phyloP scores from a whole-genome alignment of 2,113 vertebrate genomes.

The Dasyurus viverrinus region DNA sequence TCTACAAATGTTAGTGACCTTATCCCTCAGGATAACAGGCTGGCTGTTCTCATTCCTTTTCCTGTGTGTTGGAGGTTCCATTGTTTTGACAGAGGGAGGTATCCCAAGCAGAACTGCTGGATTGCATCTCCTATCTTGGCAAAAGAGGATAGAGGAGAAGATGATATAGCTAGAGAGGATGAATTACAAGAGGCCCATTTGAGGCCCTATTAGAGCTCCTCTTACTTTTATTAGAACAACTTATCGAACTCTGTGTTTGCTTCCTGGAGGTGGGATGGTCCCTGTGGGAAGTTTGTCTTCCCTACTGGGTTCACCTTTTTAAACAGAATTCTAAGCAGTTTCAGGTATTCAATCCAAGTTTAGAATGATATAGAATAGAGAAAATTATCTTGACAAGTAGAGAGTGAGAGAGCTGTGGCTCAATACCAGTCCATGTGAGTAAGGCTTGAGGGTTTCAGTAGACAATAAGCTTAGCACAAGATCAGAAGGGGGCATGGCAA shows the following conservation, averaged over 20 bases:
- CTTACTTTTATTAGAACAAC: neutral
- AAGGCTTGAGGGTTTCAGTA: too few relatives aligned
- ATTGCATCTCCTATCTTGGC: slow-evolving; percentile 83
- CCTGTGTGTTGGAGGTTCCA: slow-evolving; percentile 83
- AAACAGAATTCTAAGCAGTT: too few relatives aligned
- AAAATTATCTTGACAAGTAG: too few relatives aligned
- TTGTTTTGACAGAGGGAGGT: slow-evolving; percentile 88
- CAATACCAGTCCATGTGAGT: too few relatives aligned
- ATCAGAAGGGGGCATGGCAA: too few relatives aligned
- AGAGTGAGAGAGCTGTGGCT: too few relatives aligned
- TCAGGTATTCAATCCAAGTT: too few relatives aligned
- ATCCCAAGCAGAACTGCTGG: slow-evolving; percentile 86
- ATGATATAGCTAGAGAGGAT: slow-evolving; percentile 83
- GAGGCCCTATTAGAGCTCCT: too few relatives aligned
- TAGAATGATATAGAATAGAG: too few relatives aligned
- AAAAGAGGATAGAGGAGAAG: slow-evolving; percentile 77
- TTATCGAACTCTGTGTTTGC: too few relatives aligned
- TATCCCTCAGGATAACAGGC: neutral
- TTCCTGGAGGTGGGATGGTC: slow-evolving; percentile 22
- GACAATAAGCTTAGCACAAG: too few relatives aligned
- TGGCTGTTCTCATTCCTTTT: neutral
- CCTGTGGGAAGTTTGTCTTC: slow-evolving; percentile 12
- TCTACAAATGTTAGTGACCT: neutral
- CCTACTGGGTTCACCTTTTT: neutral
- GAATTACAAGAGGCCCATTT: slow-evolving; percentile 55